phyloP scores from a whole-genome alignment of 2,797 vertebrate genomes.

The Buceros bicornis region DNA sequence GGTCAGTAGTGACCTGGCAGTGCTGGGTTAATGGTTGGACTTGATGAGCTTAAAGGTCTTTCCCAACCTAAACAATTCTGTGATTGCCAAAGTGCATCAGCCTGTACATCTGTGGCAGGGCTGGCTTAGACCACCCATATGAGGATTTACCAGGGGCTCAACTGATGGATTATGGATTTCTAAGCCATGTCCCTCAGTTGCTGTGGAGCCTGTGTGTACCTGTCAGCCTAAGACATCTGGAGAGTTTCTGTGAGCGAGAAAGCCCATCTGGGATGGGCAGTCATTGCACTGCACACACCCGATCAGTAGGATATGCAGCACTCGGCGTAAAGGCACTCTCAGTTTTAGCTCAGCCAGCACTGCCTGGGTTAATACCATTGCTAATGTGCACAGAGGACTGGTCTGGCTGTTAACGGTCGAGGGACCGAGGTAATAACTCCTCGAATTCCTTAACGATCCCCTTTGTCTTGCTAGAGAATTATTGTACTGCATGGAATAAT shows the following conservation, averaged over 20 bases:
- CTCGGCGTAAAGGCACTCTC: not conserved
- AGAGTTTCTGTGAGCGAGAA: not conserved
- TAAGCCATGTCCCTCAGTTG: rapidly evolving
- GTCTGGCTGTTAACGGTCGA: not conserved
- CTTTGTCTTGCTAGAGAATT: too few relatives aligned
- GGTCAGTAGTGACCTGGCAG: not conserved
- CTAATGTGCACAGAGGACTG: not conserved
- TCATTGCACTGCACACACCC: rapidly evolving
- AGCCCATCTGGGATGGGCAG: not conserved
- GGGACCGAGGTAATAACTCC: too few relatives aligned
- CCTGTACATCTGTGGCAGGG: not conserved
- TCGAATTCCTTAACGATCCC: too few relatives aligned
- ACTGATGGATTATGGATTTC: not conserved
- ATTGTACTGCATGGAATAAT: too few relatives aligned
- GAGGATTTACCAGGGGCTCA: not conserved
- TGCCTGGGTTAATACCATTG: not conserved
- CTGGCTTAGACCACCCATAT: not conserved
- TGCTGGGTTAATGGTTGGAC: not conserved
- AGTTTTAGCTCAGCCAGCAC: not conserved
- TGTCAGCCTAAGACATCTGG: not conserved
- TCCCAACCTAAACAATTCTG: not conserved
- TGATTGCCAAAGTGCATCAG: not conserved
- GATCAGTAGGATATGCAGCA: not conserved
- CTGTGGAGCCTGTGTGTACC: not conserved
- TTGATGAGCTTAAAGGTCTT: not conserved